Base-by-base conservation (phyloP, 92 coral and sea anemone species). In the Palythoa grandiflora region DNA sequence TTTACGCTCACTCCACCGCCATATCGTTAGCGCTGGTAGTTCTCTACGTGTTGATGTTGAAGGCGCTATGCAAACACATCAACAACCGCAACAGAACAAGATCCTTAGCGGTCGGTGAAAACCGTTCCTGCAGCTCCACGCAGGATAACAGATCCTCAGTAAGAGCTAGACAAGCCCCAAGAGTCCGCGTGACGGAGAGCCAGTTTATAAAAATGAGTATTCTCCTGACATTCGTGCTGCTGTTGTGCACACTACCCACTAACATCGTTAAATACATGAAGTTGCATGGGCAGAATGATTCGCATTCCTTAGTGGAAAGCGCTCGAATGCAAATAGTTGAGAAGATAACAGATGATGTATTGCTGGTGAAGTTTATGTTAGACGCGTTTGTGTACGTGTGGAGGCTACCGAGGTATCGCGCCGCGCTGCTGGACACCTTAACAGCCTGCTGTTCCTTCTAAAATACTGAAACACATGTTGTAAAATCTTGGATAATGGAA, bases 371-470 rank as follows among this genome's bases (percentile, higher is more conserved):
- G 75, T 81, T 81, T 63, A 63, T 71, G 38, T 15, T 81, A 17
- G 86, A 81, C 9, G 86, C 86, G 60, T 81, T 81, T 39, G 86
- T 81, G 16, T 81, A 66, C n/a, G 86, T 68, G 44, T 81, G 86
- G 86, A 66, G 86, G 19, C 86, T 81, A 47, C 59, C 86, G n/a
- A 36, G 75, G 37, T 81, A 81, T 60, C 86, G 86, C n/a, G 75
- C 75, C 12, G 86, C 86, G 14, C 60, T 81, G 63, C 86, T 66
- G 74, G 57, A 66, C 20, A 81, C 75, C 9, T 7, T 81, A 40
- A 48, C 20, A 35, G 47, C n/a, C 21, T 20, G 44, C 60, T 20
- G 59, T 63, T 68, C 60, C 38, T 66, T 60, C 63, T 77, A 21
- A 35, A 65, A 12, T 14, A 17, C 73, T 68, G 37, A 68, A 9